Percentiles rank a stretch among this genome's conserved stretches.
Evolutionary conservation across 2,797 vertebrate species (phyloP).

Genomic region (Simalia tracyae): DNA sequence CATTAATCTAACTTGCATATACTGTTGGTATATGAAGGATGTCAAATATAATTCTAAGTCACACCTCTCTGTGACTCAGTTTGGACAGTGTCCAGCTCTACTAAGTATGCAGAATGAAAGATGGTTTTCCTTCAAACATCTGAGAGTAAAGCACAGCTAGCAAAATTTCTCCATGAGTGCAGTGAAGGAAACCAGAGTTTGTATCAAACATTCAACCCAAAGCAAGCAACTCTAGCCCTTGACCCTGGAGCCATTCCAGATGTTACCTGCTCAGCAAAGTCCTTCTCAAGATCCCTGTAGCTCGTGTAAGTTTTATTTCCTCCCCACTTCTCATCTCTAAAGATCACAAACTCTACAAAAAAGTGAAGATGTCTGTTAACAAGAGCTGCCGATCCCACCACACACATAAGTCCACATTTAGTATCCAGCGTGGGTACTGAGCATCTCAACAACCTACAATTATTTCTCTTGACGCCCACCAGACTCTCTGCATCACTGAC

Average conservation of each 20-base stretch:
- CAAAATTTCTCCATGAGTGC: background rate
- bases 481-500: background rate
- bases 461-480: background rate
- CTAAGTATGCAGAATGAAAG: background rate
- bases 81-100: background rate
- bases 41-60: too few species aligned
- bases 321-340: conserved; percentile 91
- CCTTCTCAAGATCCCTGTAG: conserved; percentile 88
- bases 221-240: background rate
- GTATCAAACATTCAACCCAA: background rate
- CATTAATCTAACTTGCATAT: background rate
- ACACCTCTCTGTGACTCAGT: background rate
- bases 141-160: background rate
- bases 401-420: background rate
- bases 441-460: background rate
- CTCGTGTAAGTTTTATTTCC: conserved; percentile 89
- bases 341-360: conserved; percentile 85
- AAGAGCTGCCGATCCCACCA: background rate
- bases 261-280: conserved; percentile 88
- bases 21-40: background rate
- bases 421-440: background rate
- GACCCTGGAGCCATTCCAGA: fast-evolving
- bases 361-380: background rate
- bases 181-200: too few species aligned
- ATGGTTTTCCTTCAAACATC: background rate